These are phyloP conservation scores for Potamarius usumacintae DNA, from an alignment of 2,113 vertebrate species.

Conservation along the genomic window DNA sequence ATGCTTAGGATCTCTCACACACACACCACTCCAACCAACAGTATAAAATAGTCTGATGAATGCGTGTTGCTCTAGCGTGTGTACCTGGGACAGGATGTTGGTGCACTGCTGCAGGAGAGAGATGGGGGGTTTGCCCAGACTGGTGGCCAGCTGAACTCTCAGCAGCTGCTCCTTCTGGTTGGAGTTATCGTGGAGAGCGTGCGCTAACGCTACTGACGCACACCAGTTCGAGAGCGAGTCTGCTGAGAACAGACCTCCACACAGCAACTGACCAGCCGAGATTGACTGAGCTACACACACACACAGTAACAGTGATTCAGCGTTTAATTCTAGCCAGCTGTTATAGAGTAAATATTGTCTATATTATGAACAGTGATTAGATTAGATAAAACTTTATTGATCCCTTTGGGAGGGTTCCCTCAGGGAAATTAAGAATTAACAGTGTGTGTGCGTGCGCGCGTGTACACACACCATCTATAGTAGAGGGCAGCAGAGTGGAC, in stretches of 20 bases:
- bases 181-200: conserved; percentile 91
- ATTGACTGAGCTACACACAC: conserved; percentile 82
- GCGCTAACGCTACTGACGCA: conserved; percentile 91
- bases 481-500: conserved; percentile 91
- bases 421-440: no score
- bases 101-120: conserved; percentile 97
- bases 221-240: conserved; percentile 99
- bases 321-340: background rate
- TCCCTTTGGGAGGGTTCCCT: no score
- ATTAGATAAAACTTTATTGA: no score
- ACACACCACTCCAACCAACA: background rate
- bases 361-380: no score
- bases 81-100: conserved; percentile 97
- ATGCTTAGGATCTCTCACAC: conserved; percentile 14
- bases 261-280: conserved; percentile 93
- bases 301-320: background rate
- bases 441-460: background rate
- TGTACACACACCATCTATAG: conserved; percentile 84
- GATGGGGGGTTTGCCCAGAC: conserved; percentile 92
- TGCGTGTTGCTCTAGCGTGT: background rate
- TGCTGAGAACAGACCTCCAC: conserved; percentile 92
- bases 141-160: conserved; percentile 93
- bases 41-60: background rate
- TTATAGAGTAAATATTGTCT: background rate
- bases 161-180: conserved; percentile 94